These are phyloP conservation scores for Sebastes melanostomus DNA, from an alignment of 2,797 vertebrate genomes.

Conservation along the genomic window DNA sequence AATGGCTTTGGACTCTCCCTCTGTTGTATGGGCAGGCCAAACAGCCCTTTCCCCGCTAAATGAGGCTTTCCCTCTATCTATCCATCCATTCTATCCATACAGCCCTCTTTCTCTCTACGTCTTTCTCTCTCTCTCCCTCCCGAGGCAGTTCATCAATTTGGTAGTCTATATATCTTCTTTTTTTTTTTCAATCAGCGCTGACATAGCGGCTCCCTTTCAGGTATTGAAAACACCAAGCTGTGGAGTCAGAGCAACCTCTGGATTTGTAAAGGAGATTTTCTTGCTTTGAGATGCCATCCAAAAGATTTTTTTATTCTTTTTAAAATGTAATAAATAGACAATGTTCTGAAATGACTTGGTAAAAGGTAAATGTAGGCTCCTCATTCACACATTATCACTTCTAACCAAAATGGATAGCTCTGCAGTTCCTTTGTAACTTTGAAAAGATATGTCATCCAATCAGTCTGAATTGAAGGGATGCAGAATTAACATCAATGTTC, in stretches of 20 bases:
- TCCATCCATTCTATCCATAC: conserved; percentile 71
- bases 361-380: neutral
- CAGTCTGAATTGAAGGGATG: neutral
- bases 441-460: neutral
- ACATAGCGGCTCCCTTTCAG: conserved; percentile 74
- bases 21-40: conserved; percentile 94
- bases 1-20: conserved; percentile 97
- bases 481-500: neutral
- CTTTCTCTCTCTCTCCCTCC: conserved; percentile 59
- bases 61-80: conserved; percentile 83
- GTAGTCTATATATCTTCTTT: conserved; percentile 91
- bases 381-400: neutral
- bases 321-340: neutral
- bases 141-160: conserved; percentile 93
- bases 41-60: conserved; percentile 95
- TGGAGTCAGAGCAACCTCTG: conserved; percentile 41
- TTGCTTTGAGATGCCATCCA: neutral
- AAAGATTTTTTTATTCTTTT: neutral
- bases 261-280: conserved; percentile 10
- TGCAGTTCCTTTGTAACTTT: neutral
- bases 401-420: neutral
- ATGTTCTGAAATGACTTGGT: neutral
- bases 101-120: conserved; percentile 80
- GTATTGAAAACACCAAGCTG: conserved; percentile 45
- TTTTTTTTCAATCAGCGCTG: conserved; percentile 90